A percentile compares a stretch with the other conserved stretches of the same genome.
Conservation (phyloP, 2,797 vertebrate genomes). For the Pseudomugil gertrudae region DNA sequence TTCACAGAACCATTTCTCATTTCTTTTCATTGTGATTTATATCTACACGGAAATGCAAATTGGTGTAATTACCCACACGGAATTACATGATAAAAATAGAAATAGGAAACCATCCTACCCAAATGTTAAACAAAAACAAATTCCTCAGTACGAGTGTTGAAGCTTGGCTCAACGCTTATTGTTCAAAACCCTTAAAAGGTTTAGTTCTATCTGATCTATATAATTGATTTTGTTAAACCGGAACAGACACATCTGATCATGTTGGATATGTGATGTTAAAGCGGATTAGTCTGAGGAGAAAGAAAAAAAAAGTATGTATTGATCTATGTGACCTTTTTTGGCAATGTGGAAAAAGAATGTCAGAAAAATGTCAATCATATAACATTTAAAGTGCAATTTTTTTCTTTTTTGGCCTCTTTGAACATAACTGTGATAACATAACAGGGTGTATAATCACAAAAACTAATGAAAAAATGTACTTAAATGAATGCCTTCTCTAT, state of each 20-base stretch:
- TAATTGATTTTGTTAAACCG: not conserved
- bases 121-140: not conserved
- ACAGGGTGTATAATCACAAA: no score
- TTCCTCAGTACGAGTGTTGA: not conserved
- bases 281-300: not conserved
- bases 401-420: no score
- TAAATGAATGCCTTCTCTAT: no score
- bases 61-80: not conserved
- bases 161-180: not conserved
- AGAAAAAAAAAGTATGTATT: not conserved
- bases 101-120: not conserved
- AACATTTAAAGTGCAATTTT: no score
- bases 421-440: no score
- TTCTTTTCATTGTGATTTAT: not conserved
- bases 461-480: no score
- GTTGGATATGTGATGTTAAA: slow-evolving; percentile 20
- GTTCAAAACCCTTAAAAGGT: slow-evolving; percentile 11
- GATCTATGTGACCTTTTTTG: not conserved
- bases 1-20: not conserved
- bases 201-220: slow-evolving; percentile 1
- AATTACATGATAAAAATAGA: not conserved
- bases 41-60: not conserved
- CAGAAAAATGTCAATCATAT: no score
- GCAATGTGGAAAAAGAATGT: no score
- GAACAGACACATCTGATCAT: not conserved